Conservation (phyloP, 2,888 invertebrate species). For the Trachelus troglodyta region DNA sequence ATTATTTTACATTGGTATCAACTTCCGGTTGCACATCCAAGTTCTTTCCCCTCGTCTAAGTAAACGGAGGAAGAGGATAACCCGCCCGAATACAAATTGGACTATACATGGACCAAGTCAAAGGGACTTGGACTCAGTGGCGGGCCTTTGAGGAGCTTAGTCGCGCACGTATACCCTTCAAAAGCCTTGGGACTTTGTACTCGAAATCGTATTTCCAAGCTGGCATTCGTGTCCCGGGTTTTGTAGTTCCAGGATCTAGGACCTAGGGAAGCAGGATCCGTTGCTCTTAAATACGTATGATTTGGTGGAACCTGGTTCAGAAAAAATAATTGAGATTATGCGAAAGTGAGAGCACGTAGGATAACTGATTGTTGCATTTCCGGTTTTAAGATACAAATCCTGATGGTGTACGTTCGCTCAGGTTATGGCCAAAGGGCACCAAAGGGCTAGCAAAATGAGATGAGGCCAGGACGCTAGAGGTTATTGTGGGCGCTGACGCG, state of each 20-base stretch:
- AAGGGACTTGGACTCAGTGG: slow-evolving; percentile 10
- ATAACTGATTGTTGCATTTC: not conserved
- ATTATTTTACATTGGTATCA: not conserved
- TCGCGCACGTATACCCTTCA: slow-evolving; percentile 34
- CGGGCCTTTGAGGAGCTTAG: slow-evolving; percentile 33
- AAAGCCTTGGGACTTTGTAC: slow-evolving; percentile 17
- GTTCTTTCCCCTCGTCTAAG: not conserved
- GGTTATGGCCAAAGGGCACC: not conserved
- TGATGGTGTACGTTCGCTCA: not conserved
- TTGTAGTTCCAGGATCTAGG: not conserved
- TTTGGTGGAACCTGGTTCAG: not conserved
- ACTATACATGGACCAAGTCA: not conserved
- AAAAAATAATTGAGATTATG: not conserved
- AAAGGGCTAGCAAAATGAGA: slow-evolving; percentile 27
- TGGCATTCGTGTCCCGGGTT: not conserved
- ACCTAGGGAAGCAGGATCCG: not conserved
- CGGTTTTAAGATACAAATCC: not conserved
- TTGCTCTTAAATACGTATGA: not conserved
- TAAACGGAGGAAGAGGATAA: not conserved
- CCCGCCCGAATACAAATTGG: not conserved
- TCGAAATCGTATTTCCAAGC: not conserved
- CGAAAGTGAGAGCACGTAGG: not conserved
- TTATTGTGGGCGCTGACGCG: slow-evolving; percentile 65
- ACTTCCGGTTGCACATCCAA: not conserved
- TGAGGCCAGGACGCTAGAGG: slow-evolving; percentile 44